Base-by-base conservation (phyloP, 2,113 vertebrate species). In the Benthochromis sp. region DNA sequence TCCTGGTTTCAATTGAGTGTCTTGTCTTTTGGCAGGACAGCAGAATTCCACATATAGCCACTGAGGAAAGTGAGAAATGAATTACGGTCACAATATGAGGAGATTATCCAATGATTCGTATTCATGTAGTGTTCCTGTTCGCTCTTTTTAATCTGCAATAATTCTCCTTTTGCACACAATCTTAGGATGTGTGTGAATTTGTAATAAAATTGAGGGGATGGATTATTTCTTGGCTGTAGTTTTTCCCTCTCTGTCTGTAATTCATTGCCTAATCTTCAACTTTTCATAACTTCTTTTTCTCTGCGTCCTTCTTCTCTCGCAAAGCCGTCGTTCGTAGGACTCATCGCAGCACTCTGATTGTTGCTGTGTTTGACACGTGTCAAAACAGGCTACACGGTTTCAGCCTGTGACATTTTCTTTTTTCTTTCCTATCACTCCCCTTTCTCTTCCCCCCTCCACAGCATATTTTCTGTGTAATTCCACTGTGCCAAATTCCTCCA, bases 1-100 rank as follows among this genome's bases (percentile, higher is more conserved):
- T 87, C 71, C 90, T 94, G 93, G 61, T 93, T 93, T 78, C 91
- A 91, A 92, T 93, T 54, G 40, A 71, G 84, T 52, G 63, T 78
- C 81, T 84, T 29, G 84, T 91, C 43, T 84, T 55, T 66, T 85
- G 88, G 85, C 88, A 9, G 71, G 63, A 55, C 13, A 3, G 79
- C 6, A 2, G 34, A 83, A 52, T 80, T 81, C 78, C 50, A 80
- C 29, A 80, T 80, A 36, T 78, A 78, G 71, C 16, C 71, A 52
- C 27, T n/a, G 73, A 52, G 17, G 10, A 78, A 50, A 78, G 27
- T 78, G 73, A 52, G 27, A 78, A 78, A 78, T 78, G 7, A 78
- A n/a, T 78, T 78, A 78, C 5, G 2, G 27, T 34, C 17, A 34
- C 27, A 52, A 52, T 78, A 34, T 78, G 73, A 50, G 45, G 24